Conservation (phyloP, 2,888 invertebrate genomes). For the Rhagophthalmus giganteus region DNA sequence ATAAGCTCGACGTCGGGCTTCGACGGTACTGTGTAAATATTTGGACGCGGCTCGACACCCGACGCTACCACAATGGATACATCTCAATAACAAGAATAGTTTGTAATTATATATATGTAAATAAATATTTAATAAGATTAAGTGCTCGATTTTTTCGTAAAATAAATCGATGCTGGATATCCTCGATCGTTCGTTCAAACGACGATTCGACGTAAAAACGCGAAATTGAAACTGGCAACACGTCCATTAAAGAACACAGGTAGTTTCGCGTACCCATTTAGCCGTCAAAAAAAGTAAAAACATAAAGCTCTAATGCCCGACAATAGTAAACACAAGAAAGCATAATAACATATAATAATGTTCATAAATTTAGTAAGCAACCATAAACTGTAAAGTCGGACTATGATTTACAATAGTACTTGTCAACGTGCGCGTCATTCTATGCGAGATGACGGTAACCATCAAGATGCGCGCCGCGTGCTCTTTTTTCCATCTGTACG, state of each 20-base stretch:
- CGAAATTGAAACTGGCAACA: not conserved
- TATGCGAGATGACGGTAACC: constrained; percentile 31
- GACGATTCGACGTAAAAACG: not conserved
- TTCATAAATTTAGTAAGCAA: constrained; percentile 32
- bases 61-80: no score
- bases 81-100: no score
- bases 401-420: constrained; percentile 38
- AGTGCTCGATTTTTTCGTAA: no score
- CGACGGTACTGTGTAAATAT: no score
- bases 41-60: no score
- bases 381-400: constrained; percentile 27
- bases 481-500: constrained; percentile 32
- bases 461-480: constrained; percentile 38
- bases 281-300: constrained; percentile 4
- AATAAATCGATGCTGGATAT: no score
- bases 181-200: no score
- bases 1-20: no score
- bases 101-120: no score
- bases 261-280: not conserved
- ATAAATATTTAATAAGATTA: no score
- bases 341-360: constrained; percentile 35
- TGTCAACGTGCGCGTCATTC: constrained; percentile 36
- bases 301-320: constrained; percentile 10
- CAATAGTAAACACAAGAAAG: constrained; percentile 19
- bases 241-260: not conserved